Conservation (phyloP, 2,888 invertebrate species). For the Oscheius sp. region DNA sequence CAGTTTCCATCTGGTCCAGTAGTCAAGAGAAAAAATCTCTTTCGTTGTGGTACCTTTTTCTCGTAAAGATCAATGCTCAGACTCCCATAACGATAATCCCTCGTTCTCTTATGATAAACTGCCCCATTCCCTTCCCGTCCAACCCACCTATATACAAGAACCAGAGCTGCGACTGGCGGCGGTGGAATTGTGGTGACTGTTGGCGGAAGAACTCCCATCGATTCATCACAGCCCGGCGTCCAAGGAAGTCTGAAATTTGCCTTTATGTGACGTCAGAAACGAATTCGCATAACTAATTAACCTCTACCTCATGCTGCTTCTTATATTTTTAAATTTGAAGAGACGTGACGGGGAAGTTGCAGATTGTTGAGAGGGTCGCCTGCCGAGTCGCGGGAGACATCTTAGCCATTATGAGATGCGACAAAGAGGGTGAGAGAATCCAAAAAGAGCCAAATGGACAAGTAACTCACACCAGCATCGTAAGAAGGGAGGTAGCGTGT, state of each 20-base stretch:
- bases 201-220: slow-evolving; percentile 22
- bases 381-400: slow-evolving; percentile 23
- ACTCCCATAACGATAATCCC: too few relatives aligned
- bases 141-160: slow-evolving; percentile 27
- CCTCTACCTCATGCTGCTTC: slow-evolving; percentile 9
- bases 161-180: slow-evolving; percentile 21
- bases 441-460: neutral
- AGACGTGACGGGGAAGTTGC: slow-evolving; percentile 8
- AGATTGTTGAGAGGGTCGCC: neutral
- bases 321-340: neutral
- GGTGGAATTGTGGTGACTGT: slow-evolving; percentile 1
- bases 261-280: neutral
- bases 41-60: too few relatives aligned
- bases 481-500: too few relatives aligned
- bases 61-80: too few relatives aligned
- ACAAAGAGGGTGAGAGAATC: neutral
- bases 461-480: too few relatives aligned
- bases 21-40: too few relatives aligned
- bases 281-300: slow-evolving; percentile 8
- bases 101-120: too few relatives aligned
- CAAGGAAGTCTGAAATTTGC: slow-evolving; percentile 24
- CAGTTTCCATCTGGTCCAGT: too few relatives aligned
- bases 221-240: slow-evolving; percentile 32
- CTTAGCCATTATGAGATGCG: slow-evolving; percentile 26
- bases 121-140: too few relatives aligned